Conservation (phyloP, 1,140 invertebrate species). For the Penaeus indicus region DNA sequence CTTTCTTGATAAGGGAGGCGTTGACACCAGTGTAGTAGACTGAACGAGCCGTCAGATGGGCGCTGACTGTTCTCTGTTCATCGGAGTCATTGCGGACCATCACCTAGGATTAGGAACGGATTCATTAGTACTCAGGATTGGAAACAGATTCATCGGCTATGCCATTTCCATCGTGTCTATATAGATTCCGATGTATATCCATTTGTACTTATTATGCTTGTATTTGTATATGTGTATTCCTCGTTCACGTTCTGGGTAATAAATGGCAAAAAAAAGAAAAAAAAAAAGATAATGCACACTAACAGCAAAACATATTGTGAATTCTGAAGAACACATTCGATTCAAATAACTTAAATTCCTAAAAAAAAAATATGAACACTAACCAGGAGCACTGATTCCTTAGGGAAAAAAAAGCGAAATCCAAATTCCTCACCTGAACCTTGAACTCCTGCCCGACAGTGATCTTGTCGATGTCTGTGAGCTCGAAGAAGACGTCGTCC, state of each 20-base stretch:
- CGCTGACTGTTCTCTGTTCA: constrained; percentile 77
- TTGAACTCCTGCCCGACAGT: constrained; percentile 79
- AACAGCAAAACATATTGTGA: too few relatives aligned
- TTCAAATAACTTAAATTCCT: background rate
- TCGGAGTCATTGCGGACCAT: constrained; percentile 75
- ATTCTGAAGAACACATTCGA: background rate
- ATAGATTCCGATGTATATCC: too few relatives aligned
- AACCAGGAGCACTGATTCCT: too few relatives aligned
- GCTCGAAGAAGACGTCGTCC: constrained; percentile 79
- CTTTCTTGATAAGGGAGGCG: constrained; percentile 79
- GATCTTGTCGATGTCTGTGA: constrained; percentile 79
- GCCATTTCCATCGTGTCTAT: background rate
- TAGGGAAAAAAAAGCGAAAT: too few relatives aligned
- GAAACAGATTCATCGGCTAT: background rate
- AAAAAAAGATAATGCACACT: background rate
- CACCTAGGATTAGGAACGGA: constrained; percentile 37
- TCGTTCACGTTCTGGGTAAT: too few relatives aligned
- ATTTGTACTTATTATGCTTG: too few relatives aligned
- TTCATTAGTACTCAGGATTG: background rate
- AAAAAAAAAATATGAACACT: background rate
- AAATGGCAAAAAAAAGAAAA: background rate
- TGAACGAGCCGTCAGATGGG: constrained; percentile 77
- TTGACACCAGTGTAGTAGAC: constrained; percentile 85
- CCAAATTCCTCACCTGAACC: constrained; percentile 72
- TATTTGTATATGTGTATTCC: too few relatives aligned